These are phyloP conservation scores for Dallia pectoralis DNA, from an alignment of 2,797 vertebrate species.

Conservation along the genomic window DNA sequence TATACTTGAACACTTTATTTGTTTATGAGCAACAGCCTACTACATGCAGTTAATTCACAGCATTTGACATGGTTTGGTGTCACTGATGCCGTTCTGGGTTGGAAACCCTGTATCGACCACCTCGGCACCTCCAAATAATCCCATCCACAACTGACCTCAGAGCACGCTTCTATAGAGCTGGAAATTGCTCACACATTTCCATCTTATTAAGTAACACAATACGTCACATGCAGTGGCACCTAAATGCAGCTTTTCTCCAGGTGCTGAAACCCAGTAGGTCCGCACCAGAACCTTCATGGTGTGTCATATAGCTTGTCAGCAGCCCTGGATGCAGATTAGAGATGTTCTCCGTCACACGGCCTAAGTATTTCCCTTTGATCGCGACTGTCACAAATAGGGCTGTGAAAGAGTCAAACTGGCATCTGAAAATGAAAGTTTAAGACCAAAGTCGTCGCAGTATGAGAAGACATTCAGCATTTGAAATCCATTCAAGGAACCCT, in stretches of 20 bases:
- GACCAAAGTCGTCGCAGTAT: neutral
- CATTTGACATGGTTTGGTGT: constrained; percentile 50
- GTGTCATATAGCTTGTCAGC: constrained; percentile 42
- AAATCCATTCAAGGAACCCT: neutral
- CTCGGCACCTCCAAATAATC: constrained; percentile 55
- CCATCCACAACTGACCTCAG: constrained; percentile 39
- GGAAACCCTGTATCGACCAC: constrained; percentile 25
- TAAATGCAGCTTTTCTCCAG: constrained; percentile 31
- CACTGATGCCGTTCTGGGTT: constrained; percentile 64
- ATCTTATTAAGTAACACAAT: constrained; percentile 70
- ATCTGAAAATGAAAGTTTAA: neutral
- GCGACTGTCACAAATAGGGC: constrained; percentile 45
- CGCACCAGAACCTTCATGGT: constrained; percentile 11
- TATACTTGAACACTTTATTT: constrained; percentile 44
- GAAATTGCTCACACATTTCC: constrained; percentile 67
- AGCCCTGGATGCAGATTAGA: constrained; percentile 55
- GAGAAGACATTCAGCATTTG: neutral
- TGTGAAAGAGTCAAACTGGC: constrained; percentile 6
- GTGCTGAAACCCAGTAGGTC: constrained; percentile 34
- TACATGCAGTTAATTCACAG: constrained; percentile 41
- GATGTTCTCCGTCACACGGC: constrained; percentile 49
- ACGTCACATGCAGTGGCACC: constrained; percentile 64
- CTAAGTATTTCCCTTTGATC: constrained; percentile 65
- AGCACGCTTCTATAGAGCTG: constrained; percentile 40
- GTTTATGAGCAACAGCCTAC: constrained; percentile 45